Evolutionary conservation across 2,113 vertebrate genomes (phyloP).

Genomic region (Burhinus oedicnemus): DNA sequence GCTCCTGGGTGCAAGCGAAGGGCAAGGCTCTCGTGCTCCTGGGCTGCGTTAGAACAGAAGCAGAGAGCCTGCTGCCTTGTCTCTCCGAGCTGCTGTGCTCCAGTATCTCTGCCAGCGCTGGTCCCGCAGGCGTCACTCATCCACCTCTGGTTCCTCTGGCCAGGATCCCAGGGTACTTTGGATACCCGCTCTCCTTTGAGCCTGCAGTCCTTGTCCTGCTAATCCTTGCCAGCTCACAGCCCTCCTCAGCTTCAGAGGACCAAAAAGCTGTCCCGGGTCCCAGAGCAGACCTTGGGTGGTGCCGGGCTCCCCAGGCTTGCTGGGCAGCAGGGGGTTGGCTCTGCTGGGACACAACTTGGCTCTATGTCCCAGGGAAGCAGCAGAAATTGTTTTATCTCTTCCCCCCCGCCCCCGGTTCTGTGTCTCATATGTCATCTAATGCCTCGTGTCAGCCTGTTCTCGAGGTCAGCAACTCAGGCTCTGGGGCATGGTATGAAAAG

Average conservation of each 20-base stretch:
- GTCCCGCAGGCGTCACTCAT: not conserved
- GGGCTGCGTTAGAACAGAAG: not conserved
- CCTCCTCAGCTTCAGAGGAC: not conserved
- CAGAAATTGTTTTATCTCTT: not conserved
- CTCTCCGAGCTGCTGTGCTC: not conserved
- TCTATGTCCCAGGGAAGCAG: not conserved
- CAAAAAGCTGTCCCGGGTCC: not conserved
- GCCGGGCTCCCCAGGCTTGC: not conserved
- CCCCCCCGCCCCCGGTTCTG: not conserved
- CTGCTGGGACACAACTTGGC: not conserved
- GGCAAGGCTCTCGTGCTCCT: not conserved
- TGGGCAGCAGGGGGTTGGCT: not conserved
- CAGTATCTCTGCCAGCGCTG: not conserved
- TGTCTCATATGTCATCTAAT: not conserved
- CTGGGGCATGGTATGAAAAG: not conserved
- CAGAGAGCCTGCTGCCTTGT: not conserved
- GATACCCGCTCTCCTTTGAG: accelerated
- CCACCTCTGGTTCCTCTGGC: not conserved
- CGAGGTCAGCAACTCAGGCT: not conserved
- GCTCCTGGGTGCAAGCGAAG: accelerated
- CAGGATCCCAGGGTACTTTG: not conserved
- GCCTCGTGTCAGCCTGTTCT: not conserved
- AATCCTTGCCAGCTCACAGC: not conserved
- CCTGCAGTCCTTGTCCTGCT: not conserved
- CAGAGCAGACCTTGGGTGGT: not conserved